These are phyloP conservation scores for Ceratotherium simum DNA, from an alignment of 2,113 vertebrate genomes.

Conservation along the genomic window DNA sequence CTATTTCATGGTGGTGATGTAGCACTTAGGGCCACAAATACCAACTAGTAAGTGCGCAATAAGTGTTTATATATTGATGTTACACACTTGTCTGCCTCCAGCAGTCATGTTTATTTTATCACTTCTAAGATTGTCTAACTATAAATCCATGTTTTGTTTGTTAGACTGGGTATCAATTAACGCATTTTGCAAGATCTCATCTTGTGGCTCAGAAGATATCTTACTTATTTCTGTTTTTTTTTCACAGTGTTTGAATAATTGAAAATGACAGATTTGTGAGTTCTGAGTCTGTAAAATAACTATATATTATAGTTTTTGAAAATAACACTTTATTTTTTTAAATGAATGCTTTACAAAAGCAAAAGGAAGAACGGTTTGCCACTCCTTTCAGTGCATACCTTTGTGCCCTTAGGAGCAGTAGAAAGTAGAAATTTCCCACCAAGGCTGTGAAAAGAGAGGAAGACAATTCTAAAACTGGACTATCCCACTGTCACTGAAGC, in stretches of 20 bases:
- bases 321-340: background rate
- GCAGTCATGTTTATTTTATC: background rate
- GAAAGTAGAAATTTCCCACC: background rate
- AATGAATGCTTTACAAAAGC: background rate
- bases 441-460: background rate
- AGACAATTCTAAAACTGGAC: background rate
- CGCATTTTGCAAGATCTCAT: background rate
- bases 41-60: background rate
- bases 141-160: background rate
- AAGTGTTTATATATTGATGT: background rate
- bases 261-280: background rate
- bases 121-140: conserved; percentile 5
- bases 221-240: background rate
- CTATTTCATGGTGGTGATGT: background rate
- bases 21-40: background rate
- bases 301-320: background rate
- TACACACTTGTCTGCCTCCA: background rate
- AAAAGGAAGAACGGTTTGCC: background rate
- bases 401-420: background rate
- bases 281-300: background rate
- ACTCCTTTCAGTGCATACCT: background rate
- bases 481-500: background rate
- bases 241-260: background rate
- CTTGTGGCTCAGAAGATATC: background rate
- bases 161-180: background rate